Percentiles rank a stretch among this genome's conserved stretches.
These are phyloP conservation scores for Shargacucullia verbasci DNA, from an alignment of 2,888 invertebrate species.

Conservation along the genomic window DNA sequence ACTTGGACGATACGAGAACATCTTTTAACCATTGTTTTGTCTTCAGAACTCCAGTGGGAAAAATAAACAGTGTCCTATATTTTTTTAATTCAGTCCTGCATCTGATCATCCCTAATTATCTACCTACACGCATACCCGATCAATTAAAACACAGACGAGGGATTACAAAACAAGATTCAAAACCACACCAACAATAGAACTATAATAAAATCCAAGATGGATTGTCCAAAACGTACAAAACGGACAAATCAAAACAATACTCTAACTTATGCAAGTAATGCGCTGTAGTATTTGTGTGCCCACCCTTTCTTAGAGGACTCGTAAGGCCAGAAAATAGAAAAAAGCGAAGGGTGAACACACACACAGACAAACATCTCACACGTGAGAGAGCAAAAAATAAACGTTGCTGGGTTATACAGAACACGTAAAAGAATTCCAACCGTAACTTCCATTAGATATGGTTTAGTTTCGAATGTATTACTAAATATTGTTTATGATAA, in stretches of 20 bases:
- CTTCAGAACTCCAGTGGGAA: too few species aligned
- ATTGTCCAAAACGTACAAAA: slow-evolving; percentile 55
- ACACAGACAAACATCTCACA: slow-evolving; percentile 55
- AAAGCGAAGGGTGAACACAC: slow-evolving; percentile 61
- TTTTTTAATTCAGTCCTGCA: too few species aligned
- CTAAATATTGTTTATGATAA: slow-evolving; percentile 61
- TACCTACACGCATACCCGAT: slow-evolving; percentile 51
- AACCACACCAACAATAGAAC: slow-evolving; percentile 47
- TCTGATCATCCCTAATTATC: slow-evolving; percentile 32
- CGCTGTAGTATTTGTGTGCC: slow-evolving; percentile 64
- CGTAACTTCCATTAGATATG: slow-evolving; percentile 28
- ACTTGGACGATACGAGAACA: too few species aligned
- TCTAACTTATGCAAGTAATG: slow-evolving; percentile 62
- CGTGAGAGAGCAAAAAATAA: slow-evolving; percentile 69
- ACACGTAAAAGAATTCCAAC: slow-evolving; percentile 26
- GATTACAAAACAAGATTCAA: slow-evolving; percentile 45
- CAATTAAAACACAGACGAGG: slow-evolving; percentile 35
- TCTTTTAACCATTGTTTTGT: too few species aligned
- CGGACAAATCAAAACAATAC: slow-evolving; percentile 59
- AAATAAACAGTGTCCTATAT: too few species aligned
- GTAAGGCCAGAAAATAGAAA: slow-evolving; percentile 61
- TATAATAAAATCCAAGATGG: slow-evolving; percentile 52
- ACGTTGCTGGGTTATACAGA: slow-evolving; percentile 52
- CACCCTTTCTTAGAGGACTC: slow-evolving; percentile 66
- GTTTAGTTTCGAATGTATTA: slow-evolving; percentile 30